Evolutionary conservation across 2,797 vertebrate species (phyloP), one percentile per base, ranked within the genome.

Genomic region (Sebastes nivosus): DNA sequence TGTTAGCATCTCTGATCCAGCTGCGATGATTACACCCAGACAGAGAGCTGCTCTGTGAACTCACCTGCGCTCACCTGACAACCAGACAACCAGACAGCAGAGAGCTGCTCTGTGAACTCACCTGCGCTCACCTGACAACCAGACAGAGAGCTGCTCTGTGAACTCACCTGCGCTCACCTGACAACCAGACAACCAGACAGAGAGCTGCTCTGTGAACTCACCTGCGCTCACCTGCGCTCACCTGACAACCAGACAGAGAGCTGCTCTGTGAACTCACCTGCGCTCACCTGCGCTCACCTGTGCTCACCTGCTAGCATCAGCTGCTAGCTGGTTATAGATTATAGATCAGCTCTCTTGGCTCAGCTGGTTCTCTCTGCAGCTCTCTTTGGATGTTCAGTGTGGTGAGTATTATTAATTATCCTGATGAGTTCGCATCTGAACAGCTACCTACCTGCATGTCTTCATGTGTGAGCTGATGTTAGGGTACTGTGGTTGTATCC

Each of bases 371-470:
- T 27, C 25, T 27, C 25, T 27, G 25, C 25, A 66, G 57, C n/a
- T 77, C 60, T 66, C 25, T 89, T 42, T 92, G 92, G 89, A 94
- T 94, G 94, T 81, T 91, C 65, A 80, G 63, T 84, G 87, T 67
- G 91, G 94, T 95, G 68, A 90, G 94, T 94, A 72, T 34, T 66
- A 0, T 63, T 71, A 83, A 1, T n/a, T 6, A 1, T 34, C 22
- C 14, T 67, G 0, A 57, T 66, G 12, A 32, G 54, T 69, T 29
- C 32, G 58, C 55, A 38, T 59, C 4, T 18, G 1, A 24, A 34
- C 4, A 64, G 9, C 38, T 36, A 32, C 11, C 12, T 12, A 18
- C 8, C 3, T 12, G 8, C 5, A 52, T 34, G 0, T 6, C 8
- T 5, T 9, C 9, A 3, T n/a, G 5, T 68, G 0, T 34, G 11